These are phyloP conservation scores for Labeo calbasu DNA, from an alignment of 2,797 vertebrate species.

Conservation along the genomic window DNA sequence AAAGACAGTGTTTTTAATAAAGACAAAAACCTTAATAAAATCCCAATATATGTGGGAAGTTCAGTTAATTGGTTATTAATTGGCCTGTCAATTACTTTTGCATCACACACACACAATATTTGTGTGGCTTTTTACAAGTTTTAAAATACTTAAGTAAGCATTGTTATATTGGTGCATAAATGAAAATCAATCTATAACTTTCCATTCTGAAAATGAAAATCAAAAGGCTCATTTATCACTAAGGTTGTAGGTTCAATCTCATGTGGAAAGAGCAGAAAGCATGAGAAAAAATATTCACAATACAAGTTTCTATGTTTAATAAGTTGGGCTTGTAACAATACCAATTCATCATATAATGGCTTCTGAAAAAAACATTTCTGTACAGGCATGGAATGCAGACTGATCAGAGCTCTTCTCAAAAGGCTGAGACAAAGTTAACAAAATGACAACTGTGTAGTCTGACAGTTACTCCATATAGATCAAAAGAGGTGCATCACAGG, in stretches of 20 bases:
- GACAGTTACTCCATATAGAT: constrained; percentile 17
- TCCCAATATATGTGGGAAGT: neutral
- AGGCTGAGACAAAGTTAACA: neutral
- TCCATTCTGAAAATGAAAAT: neutral
- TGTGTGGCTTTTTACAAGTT: neutral
- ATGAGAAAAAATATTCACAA: neutral
- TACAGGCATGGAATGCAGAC: constrained; percentile 29
- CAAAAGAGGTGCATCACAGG: neutral
- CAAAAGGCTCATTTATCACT: neutral
- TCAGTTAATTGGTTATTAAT: neutral
- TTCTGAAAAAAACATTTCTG: constrained; percentile 13
- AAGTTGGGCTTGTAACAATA: constrained; percentile 17
- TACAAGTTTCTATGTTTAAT: constrained; percentile 12
- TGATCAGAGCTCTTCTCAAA: neutral
- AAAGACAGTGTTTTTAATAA: neutral
- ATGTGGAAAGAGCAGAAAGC: neutral
- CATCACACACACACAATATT: neutral
- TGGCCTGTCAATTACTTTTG: neutral
- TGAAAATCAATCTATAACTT: neutral
- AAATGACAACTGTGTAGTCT: neutral
- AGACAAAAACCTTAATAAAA: neutral
- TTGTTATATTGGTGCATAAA: neutral
- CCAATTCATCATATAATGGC: constrained; percentile 9
- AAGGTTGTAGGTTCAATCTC: neutral
- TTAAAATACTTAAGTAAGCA: no score